Evolutionary conservation across 2,113 vertebrate species (phyloP), one percentile per base, ranked within the genome.

Genomic region (Elephantulus edwardii): DNA sequence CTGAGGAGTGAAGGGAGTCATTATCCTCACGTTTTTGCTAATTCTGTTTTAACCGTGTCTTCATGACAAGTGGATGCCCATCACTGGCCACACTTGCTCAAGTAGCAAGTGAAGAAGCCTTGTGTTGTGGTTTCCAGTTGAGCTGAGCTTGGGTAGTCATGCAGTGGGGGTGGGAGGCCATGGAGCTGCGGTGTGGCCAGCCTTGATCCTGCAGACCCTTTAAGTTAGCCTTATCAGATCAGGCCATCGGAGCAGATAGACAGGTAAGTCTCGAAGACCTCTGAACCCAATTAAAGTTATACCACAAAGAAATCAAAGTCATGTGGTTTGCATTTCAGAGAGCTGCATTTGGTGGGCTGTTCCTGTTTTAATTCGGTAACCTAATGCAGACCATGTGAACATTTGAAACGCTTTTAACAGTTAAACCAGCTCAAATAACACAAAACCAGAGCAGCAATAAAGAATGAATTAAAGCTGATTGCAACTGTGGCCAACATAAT

Each of bases 351-450:
- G 97, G 97, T 98, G 97, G 97, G 97, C 97, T 97, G 98, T 96
- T 96, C 97, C 97, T 97, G 97, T 97, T 98, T 98, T 98, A 98
- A 98, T 98, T 98, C 97, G 88, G 97, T 97, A 97, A 98, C 97
- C 96, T 98, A 98, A 98, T 98, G 97, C 97, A 97, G 97, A 98
- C 98, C 98, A 98, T 97, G 97, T 98, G 98, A 98, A 98, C 97
- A 97, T 98, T 98, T 97, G 97, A 98, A 98, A 98, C 78, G 94
- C 97, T 98, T 98, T 98, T 98, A 98, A 98, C 97, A 97, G 97
- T 98, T 98, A 98, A 97, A 97, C 96, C 96, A 97, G 97, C 97
- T 98, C 98, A 98, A 98, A 98, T 98, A 98, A 98, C 98, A 98
- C 96, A 97, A 96, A 97, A 98, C 97, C 97, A 97, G 97, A 97